phyloP scores from a whole-genome alignment of 2,888 invertebrate species.

The Eucera pruinosa region DNA sequence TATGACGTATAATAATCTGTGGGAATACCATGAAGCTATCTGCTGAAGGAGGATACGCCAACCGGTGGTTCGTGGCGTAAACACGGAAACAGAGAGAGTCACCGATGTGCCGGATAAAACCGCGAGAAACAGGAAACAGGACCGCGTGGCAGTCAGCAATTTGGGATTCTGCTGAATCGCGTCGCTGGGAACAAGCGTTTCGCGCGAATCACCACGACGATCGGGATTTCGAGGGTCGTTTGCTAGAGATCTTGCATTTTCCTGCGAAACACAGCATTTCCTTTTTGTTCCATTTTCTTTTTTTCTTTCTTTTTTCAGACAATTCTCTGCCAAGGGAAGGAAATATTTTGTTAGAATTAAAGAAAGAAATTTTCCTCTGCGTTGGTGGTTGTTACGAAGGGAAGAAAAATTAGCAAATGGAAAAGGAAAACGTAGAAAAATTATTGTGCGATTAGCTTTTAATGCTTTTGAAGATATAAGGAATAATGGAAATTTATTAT shows the following conservation, averaged over 20 bases:
- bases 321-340: too few species aligned
- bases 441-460: too few species aligned
- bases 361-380: too few species aligned
- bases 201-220: slow-evolving; percentile 11
- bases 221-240: not conserved
- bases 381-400: too few species aligned
- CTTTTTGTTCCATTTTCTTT: not conserved
- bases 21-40: too few species aligned
- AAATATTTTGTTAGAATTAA: too few species aligned
- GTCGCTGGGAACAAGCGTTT: slow-evolving; percentile 20
- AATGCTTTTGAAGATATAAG: too few species aligned
- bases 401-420: too few species aligned
- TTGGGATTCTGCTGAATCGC: slow-evolving; percentile 51
- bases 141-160: slow-evolving; percentile 42
- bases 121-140: slow-evolving; percentile 47
- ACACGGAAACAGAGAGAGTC: slow-evolving; percentile 7
- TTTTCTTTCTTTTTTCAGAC: too few species aligned
- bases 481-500: too few species aligned
- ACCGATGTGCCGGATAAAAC: slow-evolving; percentile 23
- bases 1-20: slow-evolving; percentile 18
- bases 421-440: too few species aligned
- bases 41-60: not conserved
- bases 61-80: not conserved
- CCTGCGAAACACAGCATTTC: not conserved
- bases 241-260: not conserved